Conservation (phyloP, 2,113 vertebrate genomes). For the Stigmatopora argus region DNA sequence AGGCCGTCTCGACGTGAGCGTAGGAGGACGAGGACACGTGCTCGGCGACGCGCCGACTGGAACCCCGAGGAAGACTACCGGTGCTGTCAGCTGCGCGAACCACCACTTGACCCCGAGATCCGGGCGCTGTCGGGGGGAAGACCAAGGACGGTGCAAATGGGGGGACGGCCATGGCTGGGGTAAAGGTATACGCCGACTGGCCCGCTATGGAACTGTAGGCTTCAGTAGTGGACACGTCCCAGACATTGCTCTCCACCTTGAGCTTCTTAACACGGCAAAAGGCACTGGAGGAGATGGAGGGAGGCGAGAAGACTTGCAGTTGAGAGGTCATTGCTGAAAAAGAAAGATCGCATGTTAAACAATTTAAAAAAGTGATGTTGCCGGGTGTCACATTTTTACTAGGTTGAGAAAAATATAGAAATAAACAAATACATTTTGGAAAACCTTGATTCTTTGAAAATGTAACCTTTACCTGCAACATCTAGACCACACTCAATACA, state of each 20-base stretch:
- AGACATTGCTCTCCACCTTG: slow-evolving; percentile 92
- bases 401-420: no score
- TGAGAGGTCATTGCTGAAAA: slow-evolving; percentile 91
- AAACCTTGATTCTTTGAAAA: no score
- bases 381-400: no score
- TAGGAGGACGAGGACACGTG: slow-evolving; percentile 73
- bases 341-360: neutral
- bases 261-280: slow-evolving; percentile 98
- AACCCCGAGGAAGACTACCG: slow-evolving; percentile 76
- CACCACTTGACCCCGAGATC: slow-evolving; percentile 86
- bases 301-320: slow-evolving; percentile 96
- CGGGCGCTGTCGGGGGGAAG: slow-evolving; percentile 77
- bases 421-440: no score
- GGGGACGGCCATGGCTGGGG: slow-evolving; percentile 69
- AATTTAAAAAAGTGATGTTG: neutral
- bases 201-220: slow-evolving; percentile 76
- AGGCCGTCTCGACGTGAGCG: slow-evolving; percentile 28
- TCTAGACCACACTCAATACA: no score
- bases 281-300: slow-evolving; percentile 96
- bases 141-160: slow-evolving; percentile 84
- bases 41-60: slow-evolving; percentile 78
- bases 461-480: no score
- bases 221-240: slow-evolving; percentile 89
- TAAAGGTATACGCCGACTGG: slow-evolving; percentile 84
- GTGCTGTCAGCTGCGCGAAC: slow-evolving; percentile 93